Base-by-base conservation (phyloP, 1,140 invertebrate species). In the Lepidurus packardi region DNA sequence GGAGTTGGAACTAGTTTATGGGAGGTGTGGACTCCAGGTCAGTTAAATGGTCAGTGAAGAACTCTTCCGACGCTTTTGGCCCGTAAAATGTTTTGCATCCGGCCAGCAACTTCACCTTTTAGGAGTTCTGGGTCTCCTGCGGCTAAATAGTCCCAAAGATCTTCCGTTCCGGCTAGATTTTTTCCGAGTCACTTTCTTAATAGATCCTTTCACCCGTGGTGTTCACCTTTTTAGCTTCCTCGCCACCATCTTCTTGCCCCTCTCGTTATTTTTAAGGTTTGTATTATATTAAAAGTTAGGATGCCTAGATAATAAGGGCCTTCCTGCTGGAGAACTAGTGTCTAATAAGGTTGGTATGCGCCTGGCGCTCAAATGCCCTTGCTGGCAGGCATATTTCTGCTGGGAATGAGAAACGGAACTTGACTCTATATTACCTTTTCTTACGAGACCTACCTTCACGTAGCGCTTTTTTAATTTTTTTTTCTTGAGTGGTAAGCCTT, bases 271-370 rank as follows among this genome's bases (percentile, higher is more conserved):
- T 65, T 65, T n/a, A 13, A 5, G 45, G 53, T 16, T 65, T n/a
- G 53, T 65, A 65, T 65, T 65, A n/a, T 65, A 65, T 21, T 65
- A 65, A 65, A 65, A 65, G 53, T 65, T 65, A 65, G 53, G n/a
- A 65, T 65, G 53, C 53, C 53, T 16, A 65, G 53, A 65, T 65
- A 65, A 65, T 65, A 16, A 65, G 53, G 53, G 53, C 53, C 53
- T 65, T 65, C 53, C 53, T 65, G 53, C 13, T 65, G 53, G 53
- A 65, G n/a, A 65, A 65, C 16, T 65, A 65, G 53, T 65, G 34
- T n/a, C 53, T 65, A 65, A 65, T 65, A 65, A 65, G 53, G 53
- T 65, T 8, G 53, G 53, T 65, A 65, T 65, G 53, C 53, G 53
- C 53, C 53, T 65, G 53, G 8, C 53, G 53, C 53, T 65, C 9